A percentile compares a stretch with the other conserved stretches of the same genome.
These are phyloP conservation scores for Lonchura striata DNA, from an alignment of 2,113 vertebrate genomes.

Conservation along the genomic window DNA sequence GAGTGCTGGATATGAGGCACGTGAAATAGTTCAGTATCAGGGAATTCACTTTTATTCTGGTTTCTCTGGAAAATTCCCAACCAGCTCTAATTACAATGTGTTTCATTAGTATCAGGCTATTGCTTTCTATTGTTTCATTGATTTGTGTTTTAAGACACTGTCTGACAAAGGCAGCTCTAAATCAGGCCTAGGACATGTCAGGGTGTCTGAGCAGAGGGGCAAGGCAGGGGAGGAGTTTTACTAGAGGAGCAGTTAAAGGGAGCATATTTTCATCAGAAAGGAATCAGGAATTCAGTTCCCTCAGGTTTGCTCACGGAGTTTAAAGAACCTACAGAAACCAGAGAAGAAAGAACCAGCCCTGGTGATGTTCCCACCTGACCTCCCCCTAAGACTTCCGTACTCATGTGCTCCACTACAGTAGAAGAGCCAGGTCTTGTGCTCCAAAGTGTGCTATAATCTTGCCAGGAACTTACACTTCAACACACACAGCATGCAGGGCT, in stretches of 20 bases:
- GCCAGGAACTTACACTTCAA: neutral
- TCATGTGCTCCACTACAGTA: neutral
- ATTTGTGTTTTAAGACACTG: constrained; percentile 31
- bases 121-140: constrained; percentile 42
- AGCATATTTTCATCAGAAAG: neutral
- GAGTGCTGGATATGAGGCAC: neutral
- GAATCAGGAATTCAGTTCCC: neutral
- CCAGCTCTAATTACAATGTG: constrained; percentile 35
- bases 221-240: neutral
- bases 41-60: neutral
- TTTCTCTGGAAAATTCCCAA: constrained; percentile 28
- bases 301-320: neutral
- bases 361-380: neutral
- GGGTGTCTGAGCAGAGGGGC: neutral
- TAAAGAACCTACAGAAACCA: neutral
- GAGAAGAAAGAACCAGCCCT: neutral
- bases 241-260: neutral
- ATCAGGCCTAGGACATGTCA: neutral
- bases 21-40: neutral
- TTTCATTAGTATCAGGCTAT: constrained; percentile 53
- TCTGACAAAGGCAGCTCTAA: constrained; percentile 37
- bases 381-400: neutral
- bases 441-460: neutral
- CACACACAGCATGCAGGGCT: neutral
- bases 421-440: neutral